Conservation (phyloP, 1,140 invertebrate genomes). For the Orussus abietinus region DNA sequence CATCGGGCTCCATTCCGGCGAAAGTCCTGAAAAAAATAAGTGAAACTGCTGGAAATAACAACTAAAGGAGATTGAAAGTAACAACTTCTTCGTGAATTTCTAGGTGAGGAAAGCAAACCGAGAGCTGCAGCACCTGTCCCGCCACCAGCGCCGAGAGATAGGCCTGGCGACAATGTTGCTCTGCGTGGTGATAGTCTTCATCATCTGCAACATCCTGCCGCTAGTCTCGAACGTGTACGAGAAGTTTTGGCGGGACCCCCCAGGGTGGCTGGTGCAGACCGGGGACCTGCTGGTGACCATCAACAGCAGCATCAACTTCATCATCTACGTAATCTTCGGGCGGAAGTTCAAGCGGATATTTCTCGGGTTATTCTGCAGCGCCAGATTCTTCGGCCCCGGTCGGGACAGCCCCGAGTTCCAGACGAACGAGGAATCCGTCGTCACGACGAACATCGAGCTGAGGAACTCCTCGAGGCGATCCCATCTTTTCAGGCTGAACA, state of each 20-base stretch:
- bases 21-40: not conserved
- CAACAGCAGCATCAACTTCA: slow-evolving; percentile 95
- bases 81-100: slow-evolving; percentile 26
- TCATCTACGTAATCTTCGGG: slow-evolving; percentile 96
- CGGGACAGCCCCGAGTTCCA: slow-evolving; percentile 67
- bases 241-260: slow-evolving; percentile 60
- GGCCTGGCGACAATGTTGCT: slow-evolving; percentile 90
- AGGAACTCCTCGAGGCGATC: slow-evolving; percentile 60
- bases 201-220: slow-evolving; percentile 89
- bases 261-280: slow-evolving; percentile 67
- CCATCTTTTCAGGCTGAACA: slow-evolving; percentile 58
- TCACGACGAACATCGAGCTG: slow-evolving; percentile 57
- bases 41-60: not conserved
- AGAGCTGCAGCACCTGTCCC: slow-evolving; percentile 75
- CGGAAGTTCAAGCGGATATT: slow-evolving; percentile 93
- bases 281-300: slow-evolving; percentile 93
- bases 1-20: too few species aligned
- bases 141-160: slow-evolving; percentile 80
- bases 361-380: slow-evolving; percentile 79
- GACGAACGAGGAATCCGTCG: slow-evolving; percentile 75
- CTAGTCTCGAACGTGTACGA: slow-evolving; percentile 86
- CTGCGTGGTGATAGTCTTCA: slow-evolving; percentile 90
- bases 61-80: not conserved
- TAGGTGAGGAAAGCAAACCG: slow-evolving; percentile 79
- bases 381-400: slow-evolving; percentile 55